Percentiles rank a stretch among this genome's conserved stretches.
Evolutionary conservation across 2,113 vertebrate species (phyloP).

Genomic region (Festucalex cinctus): DNA sequence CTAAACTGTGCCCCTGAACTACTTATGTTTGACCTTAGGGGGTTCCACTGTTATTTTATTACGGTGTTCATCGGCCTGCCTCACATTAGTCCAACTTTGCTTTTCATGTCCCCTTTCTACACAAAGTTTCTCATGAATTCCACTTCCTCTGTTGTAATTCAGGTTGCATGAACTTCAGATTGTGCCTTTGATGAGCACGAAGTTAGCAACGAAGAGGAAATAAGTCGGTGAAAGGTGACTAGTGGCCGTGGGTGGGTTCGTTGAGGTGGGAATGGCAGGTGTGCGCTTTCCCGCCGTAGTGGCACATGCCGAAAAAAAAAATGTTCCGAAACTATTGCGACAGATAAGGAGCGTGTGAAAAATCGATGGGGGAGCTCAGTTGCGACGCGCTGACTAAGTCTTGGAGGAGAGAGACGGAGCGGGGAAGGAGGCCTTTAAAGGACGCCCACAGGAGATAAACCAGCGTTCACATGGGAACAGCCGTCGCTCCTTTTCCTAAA

Average conservation of each 20-base stretch:
- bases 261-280: constrained; percentile 26
- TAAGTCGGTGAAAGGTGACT: neutral
- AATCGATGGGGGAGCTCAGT: constrained; percentile 73
- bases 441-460: constrained; percentile 74
- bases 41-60: neutral
- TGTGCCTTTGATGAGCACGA: constrained; percentile 2
- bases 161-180: neutral
- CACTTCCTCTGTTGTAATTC: neutral
- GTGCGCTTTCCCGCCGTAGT: constrained; percentile 40
- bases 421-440: constrained; percentile 69
- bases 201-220: constrained; percentile 4
- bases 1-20: neutral
- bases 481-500: constrained; percentile 61
- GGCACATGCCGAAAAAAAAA: constrained; percentile 41
- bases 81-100: neutral
- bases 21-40: neutral
- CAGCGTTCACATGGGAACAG: constrained; percentile 68
- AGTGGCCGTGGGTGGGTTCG: neutral
- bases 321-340: constrained; percentile 67
- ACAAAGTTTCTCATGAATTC: neutral
- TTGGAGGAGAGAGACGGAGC: constrained; percentile 56
- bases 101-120: neutral
- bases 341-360: constrained; percentile 78
- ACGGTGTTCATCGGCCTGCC: neutral
- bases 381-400: constrained; percentile 73